Conservation (phyloP, 2,113 vertebrate species). For the Pleuronectes platessa region DNA sequence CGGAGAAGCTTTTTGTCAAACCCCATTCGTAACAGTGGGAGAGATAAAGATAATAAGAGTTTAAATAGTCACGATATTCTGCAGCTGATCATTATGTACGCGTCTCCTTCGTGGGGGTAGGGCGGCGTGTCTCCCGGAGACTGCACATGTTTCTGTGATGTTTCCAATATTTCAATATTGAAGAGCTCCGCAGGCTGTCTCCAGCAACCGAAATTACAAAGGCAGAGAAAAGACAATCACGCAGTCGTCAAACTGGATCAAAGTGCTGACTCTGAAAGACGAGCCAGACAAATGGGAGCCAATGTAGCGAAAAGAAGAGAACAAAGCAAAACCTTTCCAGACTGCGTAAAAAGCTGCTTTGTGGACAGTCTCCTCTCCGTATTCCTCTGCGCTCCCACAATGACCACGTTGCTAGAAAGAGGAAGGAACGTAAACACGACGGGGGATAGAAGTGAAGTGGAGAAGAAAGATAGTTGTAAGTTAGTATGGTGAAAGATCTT, state of each 20-base stretch:
- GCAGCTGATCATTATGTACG: slow-evolving; percentile 2
- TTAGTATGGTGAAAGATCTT: not conserved
- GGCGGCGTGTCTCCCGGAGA: not conserved
- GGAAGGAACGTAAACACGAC: not conserved
- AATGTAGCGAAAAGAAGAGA: slow-evolving; percentile 1
- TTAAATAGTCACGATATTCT: slow-evolving; percentile 5
- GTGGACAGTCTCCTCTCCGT: slow-evolving; percentile 10
- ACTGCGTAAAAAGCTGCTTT: not conserved
- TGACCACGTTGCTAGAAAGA: not conserved
- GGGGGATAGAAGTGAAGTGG: not conserved
- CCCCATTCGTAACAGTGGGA: not conserved
- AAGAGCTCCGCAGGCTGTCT: slow-evolving; percentile 43
- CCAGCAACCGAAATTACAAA: slow-evolving; percentile 7
- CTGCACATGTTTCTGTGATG: slow-evolving; percentile 23
- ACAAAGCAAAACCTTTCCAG: slow-evolving; percentile 6
- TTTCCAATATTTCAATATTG: slow-evolving; percentile 39
- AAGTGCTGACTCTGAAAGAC: slow-evolving; percentile 45
- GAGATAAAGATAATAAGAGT: not conserved
- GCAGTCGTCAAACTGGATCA: slow-evolving; percentile 43
- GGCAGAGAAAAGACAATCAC: slow-evolving; percentile 42
- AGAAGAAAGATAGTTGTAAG: not conserved
- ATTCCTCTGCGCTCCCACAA: slow-evolving; percentile 15
- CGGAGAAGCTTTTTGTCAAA: not conserved
- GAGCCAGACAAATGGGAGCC: slow-evolving; percentile 40
- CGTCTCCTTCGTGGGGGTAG: not conserved